Evolutionary conservation across 2,113 vertebrate species (phyloP), one percentile per base, ranked within the genome.

Genomic region (Uria lomvia): DNA sequence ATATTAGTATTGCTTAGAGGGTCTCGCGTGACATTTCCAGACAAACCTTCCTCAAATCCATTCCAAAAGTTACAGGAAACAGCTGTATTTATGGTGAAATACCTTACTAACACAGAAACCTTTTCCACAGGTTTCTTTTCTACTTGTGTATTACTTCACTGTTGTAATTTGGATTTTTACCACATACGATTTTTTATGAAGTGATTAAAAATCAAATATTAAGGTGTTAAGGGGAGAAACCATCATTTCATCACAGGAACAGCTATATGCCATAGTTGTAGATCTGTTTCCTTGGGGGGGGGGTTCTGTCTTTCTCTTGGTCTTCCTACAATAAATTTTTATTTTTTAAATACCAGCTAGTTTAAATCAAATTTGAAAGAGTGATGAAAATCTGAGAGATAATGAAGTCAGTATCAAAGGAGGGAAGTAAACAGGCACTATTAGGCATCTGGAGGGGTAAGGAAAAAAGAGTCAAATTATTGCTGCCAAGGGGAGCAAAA

Each of bases 1-100:
- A 70, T 79, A 85, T 74, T 49, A 65, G 74, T 34, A 70, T 72
- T 78, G 76, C 94, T 93, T 91, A 94, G 88, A 97, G 67, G 78
- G 62, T 94, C 42, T 70, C 78, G 18, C 34, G 62, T 79, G 21
- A 60, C 45, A 34, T 75, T 88, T 85, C 80, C 55, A 96, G 93
- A 96, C 80, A 95, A 70, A n/a, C 56, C 45, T 75, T 70, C 82
- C 79, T 81, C 40, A 96, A 96, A 86, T 82, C 67, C 85, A 32
- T 77, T 42, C 73, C 55, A 76, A 92, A 92, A 95, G 66, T 5
- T 50, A n/a, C 62, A 75, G 30, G 68, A 68, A 58, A 65, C 24
- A 50, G 42, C 34, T 79, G 5, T 58, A 59, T 65, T 70, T 74
- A 59, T 58, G 32, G 38, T 38, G n/a, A 83, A 73, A 90, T 73